Base-by-base conservation (phyloP, 2,888 invertebrate genomes). In the Fragum sueziense region DNA sequence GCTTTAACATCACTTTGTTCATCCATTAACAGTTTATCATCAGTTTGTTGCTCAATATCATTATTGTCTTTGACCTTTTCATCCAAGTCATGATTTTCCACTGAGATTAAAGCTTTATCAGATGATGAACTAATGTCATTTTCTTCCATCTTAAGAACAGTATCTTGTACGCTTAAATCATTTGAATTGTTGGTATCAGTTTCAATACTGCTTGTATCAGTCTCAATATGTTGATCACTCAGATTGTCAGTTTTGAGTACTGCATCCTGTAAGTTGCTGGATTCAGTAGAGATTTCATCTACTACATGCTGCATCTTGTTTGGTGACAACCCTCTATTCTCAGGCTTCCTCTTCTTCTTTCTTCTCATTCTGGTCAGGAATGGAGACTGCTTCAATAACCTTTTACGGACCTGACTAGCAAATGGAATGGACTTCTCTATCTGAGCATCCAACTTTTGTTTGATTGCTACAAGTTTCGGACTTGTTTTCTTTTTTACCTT, bases 331-430 rank as follows among this genome's bases (percentile, higher is more conserved):
- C 57, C 22, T 33, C 61, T 61, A 33, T 61, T 61, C 20, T 33
- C 61, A n/a, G 33, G 61, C 33, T 31, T 31, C 6, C 33, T n/a
- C n/a, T n/a, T 61, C 31, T 33, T 61, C 29, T 61, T 61, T 33
- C 33, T 74, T 62, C 68, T 81, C 25, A 61, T 59, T 51, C 69
- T 65, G 6, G 52, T 74, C n/a, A 81, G 54, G 29, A 77, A 81
- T 57, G 81, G 77, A 17, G 81, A 81, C 67, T 81, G 74, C 27
- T 77, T 81, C 2, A 81, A 65, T n/a, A 80, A 57, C 68, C 65
- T 65, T 34, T 65, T 65, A 11, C 65, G n/a, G 22, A 27, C 41
- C 14, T 65, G 34, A 65, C 65, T 65, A 11, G 41, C 65, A 41
- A 65, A 65, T 7, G 65, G 65, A 11, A n/a, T 25, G 7, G 65